These are phyloP conservation scores for Trematomus loennbergii DNA, from an alignment of 2,113 vertebrate species.

Conservation along the genomic window DNA sequence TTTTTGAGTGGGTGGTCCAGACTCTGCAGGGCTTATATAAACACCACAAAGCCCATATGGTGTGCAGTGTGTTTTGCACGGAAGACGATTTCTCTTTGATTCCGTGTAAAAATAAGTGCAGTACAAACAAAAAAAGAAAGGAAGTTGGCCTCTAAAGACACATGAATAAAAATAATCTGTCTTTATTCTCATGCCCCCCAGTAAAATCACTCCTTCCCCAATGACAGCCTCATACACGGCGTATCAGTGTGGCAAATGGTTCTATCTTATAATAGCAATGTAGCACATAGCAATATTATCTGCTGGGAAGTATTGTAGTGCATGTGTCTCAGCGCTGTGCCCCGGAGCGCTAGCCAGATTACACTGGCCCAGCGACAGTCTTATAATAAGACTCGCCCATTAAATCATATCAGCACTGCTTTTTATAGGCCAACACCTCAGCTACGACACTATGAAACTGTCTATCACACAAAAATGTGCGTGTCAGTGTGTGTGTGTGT, in stretches of 20 bases:
- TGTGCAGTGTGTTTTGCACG: constrained; percentile 43
- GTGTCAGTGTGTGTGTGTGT: constrained; percentile 27
- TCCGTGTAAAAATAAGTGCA: constrained; percentile 65
- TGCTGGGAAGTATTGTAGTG: constrained; percentile 74
- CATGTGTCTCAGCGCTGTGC: constrained; percentile 76
- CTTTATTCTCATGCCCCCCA: constrained; percentile 75
- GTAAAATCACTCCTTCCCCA: constrained; percentile 80
- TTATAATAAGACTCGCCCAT: constrained; percentile 85
- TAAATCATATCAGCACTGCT: constrained; percentile 85
- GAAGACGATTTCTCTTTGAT: constrained; percentile 65
- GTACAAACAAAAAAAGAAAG: constrained; percentile 69
- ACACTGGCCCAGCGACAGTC: constrained; percentile 80
- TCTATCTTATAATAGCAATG: constrained; percentile 81
- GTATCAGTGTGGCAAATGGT: constrained; percentile 75
- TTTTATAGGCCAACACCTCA: constrained; percentile 85
- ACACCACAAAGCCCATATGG: constrained; percentile 64
- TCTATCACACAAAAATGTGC: constrained; percentile 65
- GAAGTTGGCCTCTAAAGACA: constrained; percentile 78
- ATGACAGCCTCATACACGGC: constrained; percentile 68
- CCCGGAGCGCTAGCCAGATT: constrained; percentile 82
- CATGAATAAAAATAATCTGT: constrained; percentile 78
- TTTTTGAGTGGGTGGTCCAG: constrained; percentile 66
- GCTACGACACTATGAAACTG: constrained; percentile 78
- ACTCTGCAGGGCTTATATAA: constrained; percentile 66
- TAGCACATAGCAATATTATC: constrained; percentile 81